Base-by-base conservation (phyloP, 92 coral and sea anemone genomes). In the Blastomussa wellsi region DNA sequence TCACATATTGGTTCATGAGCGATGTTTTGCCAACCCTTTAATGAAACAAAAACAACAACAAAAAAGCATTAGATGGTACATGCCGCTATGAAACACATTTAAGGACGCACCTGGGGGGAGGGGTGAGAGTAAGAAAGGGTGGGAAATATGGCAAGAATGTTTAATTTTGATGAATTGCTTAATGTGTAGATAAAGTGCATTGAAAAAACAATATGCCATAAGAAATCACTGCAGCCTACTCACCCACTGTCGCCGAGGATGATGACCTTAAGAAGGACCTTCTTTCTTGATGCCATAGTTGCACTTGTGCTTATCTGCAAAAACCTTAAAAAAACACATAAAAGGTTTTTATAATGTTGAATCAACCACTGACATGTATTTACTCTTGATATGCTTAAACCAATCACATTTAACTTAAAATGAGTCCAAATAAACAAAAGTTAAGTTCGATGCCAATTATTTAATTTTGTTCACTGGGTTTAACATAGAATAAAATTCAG, bases 191-290 rank as follows among this genome's bases (percentile, higher is more conserved):
- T 0, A 57, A 55, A 6, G 7, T 8, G 7, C 29, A 57, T 0
- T 13, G 1, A 0, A 53, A 53, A 57, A 1, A 57, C 65, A 7
- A 24, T 57, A 20, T 55, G 26, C 64, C 32, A 7, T 3, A 24
- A 0, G 32, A 3, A 29, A 10, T 12, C 28, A 44, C 13, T 8
- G 8, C 24, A 4, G 5, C 33, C 3, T 38, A 85, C 99, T 64
- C 86, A 96, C 99, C 99, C 99, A 90, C 99, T 96, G 90, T 96
- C 99, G 32, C 99, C 99, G 36, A 96, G 90, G 77, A 96, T 96
- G 20, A 96, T 96, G 64, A 96, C 99, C 82, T 96, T 96, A 13
- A 96, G 81, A 83, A 96, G 94, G 70, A 96, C 99, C 91, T 96
- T 96, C 95, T 96, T 96, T 81, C 99, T 88, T 86, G 99, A 96